These are phyloP conservation scores for Enteromius unitaeniatus DNA, from an alignment of 2,797 vertebrate genomes.

Conservation along the genomic window DNA sequence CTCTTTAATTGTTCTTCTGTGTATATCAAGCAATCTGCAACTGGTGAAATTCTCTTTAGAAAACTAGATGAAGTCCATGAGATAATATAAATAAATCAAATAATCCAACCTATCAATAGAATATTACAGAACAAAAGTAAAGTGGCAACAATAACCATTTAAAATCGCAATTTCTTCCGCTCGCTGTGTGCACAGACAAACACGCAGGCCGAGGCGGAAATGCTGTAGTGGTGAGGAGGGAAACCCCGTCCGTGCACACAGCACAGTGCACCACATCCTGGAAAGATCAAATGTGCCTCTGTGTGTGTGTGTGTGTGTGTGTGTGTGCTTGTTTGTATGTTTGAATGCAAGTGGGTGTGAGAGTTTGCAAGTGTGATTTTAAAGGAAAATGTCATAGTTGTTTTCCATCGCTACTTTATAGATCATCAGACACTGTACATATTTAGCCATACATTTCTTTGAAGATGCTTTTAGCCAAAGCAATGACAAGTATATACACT, in stretches of 20 bases:
- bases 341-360: conserved; percentile 60
- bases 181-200: conserved; percentile 21
- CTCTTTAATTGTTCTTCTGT: conserved; percentile 49
- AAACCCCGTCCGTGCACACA: conserved; percentile 72
- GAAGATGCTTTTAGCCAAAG: background rate
- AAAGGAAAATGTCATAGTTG: conserved; percentile 51
- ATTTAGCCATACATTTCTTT: background rate
- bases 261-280: conserved; percentile 74
- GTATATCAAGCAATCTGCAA: background rate
- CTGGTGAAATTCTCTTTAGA: background rate
- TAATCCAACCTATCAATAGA: background rate
- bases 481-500: background rate
- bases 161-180: background rate
- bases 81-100: background rate
- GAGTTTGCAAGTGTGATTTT: conserved; percentile 49
- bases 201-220: conserved; percentile 51
- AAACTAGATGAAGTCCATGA: background rate
- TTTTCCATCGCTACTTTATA: background rate
- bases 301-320: background rate
- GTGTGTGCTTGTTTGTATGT: conserved; percentile 56
- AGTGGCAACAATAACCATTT: background rate
- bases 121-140: background rate
- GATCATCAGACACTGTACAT: background rate
- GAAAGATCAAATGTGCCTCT: conserved; percentile 56
- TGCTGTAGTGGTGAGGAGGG: conserved; percentile 59